phyloP scores from a whole-genome alignment of 2,113 vertebrate species.

The Microcebus ravelobensis region DNA sequence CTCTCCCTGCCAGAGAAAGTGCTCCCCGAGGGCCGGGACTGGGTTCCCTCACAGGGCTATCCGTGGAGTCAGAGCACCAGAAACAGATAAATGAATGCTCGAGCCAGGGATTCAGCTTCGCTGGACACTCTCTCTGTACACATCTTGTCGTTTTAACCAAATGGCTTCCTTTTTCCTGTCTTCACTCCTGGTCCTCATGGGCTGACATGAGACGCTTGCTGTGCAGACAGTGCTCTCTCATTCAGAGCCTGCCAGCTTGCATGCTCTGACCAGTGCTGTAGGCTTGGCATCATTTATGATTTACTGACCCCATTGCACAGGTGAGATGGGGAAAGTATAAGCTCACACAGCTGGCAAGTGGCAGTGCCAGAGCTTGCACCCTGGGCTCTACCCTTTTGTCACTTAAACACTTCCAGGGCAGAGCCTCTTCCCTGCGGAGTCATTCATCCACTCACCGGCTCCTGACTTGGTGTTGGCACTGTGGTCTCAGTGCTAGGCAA shows the following conservation, averaged over 20 bases:
- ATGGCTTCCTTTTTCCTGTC: background rate
- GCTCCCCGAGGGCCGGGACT: background rate
- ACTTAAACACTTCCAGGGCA: background rate
- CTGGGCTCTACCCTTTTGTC: background rate
- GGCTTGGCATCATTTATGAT: background rate
- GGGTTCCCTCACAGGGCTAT: background rate
- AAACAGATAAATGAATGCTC: background rate
- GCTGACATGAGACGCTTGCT: background rate
- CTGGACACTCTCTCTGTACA: background rate
- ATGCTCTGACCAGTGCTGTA: background rate
- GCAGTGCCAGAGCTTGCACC: background rate
- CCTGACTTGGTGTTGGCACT: background rate
- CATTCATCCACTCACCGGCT: background rate
- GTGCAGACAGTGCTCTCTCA: background rate
- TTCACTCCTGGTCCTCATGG: background rate
- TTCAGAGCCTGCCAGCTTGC: background rate
- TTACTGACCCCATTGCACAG: background rate
- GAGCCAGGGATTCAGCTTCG: background rate
- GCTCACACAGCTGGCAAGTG: background rate
- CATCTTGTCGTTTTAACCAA: background rate
- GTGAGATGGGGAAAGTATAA: background rate
- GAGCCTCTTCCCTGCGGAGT: background rate
- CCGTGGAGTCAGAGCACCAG: background rate
- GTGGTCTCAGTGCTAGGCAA: background rate
- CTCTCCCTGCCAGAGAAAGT: background rate